Evolutionary conservation across 2,113 vertebrate species (phyloP).

Genomic region (Lampris incognitus): DNA sequence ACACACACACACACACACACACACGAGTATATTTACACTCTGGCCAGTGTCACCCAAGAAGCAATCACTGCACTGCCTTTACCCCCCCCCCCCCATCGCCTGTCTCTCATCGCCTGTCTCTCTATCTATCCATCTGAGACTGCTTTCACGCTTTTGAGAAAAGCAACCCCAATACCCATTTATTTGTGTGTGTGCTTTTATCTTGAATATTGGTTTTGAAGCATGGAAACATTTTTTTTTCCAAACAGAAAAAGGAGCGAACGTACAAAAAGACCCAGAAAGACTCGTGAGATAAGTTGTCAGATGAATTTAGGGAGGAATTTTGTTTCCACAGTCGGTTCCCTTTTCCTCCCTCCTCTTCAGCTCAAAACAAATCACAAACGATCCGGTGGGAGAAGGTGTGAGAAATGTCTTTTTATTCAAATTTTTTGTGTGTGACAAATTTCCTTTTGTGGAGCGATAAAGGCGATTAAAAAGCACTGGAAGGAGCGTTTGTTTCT

Average conservation of each 20-base stretch:
- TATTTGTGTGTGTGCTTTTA: not conserved
- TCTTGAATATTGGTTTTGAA: not conserved
- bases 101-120: not conserved
- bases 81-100: not conserved
- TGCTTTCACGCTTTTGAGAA: slow-evolving; percentile 21
- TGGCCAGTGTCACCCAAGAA: slow-evolving; percentile 5
- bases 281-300: slow-evolving; percentile 28
- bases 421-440: slow-evolving; percentile 2
- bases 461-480: not conserved
- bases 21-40: slow-evolving; percentile 6
- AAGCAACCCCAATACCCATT: slow-evolving; percentile 6
- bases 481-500: slow-evolving; percentile 15
- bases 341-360: slow-evolving; percentile 8
- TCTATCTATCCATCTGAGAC: slow-evolving; percentile 14
- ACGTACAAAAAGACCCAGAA: slow-evolving; percentile 5
- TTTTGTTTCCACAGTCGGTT: slow-evolving; percentile 2
- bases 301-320: slow-evolving; percentile 21
- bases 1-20: slow-evolving; percentile 15
- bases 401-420: not conserved
- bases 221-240: not conserved
- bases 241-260: slow-evolving; percentile 15
- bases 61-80: not conserved
- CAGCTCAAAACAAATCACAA: slow-evolving; percentile 19
- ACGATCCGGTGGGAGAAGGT: slow-evolving; percentile 20
- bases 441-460: slow-evolving; percentile 27